These are phyloP conservation scores for Ophioderma brevispina DNA, from an alignment of 35 echinoderm and acorn worm genomes.

Conservation along the genomic window DNA sequence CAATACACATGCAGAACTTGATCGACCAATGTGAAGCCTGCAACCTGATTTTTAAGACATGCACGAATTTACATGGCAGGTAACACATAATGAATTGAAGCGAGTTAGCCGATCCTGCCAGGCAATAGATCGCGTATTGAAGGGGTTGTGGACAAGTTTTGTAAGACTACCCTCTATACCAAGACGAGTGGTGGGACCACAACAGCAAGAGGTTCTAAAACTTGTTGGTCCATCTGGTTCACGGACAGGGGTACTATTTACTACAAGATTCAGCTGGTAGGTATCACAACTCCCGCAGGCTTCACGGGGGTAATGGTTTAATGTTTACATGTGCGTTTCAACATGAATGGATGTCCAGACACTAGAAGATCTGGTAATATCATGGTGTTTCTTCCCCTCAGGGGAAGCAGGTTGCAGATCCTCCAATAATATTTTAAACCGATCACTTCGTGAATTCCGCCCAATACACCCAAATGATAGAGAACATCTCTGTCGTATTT, in stretches of 20 bases:
- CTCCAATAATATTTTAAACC: no score
- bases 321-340: background rate
- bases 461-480: no score
- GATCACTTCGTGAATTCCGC: no score
- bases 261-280: background rate
- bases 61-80: background rate
- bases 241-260: background rate
- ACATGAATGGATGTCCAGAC: background rate
- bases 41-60: background rate
- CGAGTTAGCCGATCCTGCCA: background rate
- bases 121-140: background rate
- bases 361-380: background rate
- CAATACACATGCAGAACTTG: constrained; percentile 33
- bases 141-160: background rate
- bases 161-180: background rate
- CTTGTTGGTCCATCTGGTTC: background rate
- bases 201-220: background rate
- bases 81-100: background rate
- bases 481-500: no score
- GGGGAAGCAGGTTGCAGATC: no score
- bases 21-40: constrained; percentile 5
- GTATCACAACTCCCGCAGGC: background rate
- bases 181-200: background rate
- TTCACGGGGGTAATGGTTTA: background rate
- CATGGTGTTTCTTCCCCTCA: no score